Evolutionary conservation across 1,140 invertebrate species (phyloP), one percentile per base, ranked within the genome.

Genomic region (Pentalonia nigronervosa): DNA sequence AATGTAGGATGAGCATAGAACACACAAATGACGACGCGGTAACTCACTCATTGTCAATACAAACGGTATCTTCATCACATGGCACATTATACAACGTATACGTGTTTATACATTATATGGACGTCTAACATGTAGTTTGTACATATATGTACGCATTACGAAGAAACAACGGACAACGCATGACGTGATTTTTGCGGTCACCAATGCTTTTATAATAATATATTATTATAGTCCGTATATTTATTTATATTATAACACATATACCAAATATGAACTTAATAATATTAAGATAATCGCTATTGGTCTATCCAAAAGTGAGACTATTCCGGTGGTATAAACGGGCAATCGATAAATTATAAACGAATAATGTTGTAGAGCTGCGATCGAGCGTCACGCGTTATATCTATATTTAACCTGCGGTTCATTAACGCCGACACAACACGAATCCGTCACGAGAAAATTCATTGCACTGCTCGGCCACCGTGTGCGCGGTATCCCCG

Each of bases 381-480:
- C 14, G 60, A 67, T 17, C 30, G 25, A 67, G 30, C 11, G 60
- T 11, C 60, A 67, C 11, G 11, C 60, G 11, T 30, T 67, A 67
- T 67, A 67, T 67, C 23, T 67, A 4, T 41, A 84, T 45, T 87
- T 17, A n/a, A 47, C 45, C 21, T 17, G 25, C 21, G 45, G 84
- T 45, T 87, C 84, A 87, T 87, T 87, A 87, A 87, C 84, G 45
- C 45, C 25, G 84, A 87, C 84, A 87, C 45, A n/a, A 87, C 83
- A 36, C 2, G 34, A 21, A 45, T 87, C 45, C 11, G 84, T 47
- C 48, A 7, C 86, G 30, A 86, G 83, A 88, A 89, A 89, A 89
- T 56, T 21, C 48, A 50, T 89, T 21, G 48, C 45, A 87, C 23
- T 47, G 45, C 8, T 23, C 88, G 88, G 88, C 50, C 88, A 89